Conservation (phyloP, 30 jellyfish, hydroid and myxozoan genomes). For the Nemopilema nomurai region DNA sequence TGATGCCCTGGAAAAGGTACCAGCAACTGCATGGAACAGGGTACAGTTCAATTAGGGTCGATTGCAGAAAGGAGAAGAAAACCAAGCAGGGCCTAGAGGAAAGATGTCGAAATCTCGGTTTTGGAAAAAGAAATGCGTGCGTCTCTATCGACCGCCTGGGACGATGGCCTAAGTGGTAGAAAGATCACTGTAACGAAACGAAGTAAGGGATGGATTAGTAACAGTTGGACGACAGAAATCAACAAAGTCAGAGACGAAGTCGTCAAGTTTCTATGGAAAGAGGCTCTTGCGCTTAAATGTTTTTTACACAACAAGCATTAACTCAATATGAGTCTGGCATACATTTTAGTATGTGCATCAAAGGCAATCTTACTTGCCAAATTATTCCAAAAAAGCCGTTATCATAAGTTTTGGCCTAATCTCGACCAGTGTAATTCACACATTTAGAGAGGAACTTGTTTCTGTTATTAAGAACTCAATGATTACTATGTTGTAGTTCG, state of each 20-base stretch:
- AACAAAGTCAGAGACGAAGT: slow-evolving; percentile 9
- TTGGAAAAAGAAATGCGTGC: background rate
- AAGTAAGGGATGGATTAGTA: slow-evolving; percentile 1
- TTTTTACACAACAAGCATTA: too few species aligned
- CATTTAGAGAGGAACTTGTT: background rate
- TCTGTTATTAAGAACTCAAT: background rate
- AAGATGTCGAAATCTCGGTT: background rate
- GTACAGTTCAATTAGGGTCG: background rate
- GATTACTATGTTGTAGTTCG: background rate
- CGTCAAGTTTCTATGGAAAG: slow-evolving; percentile 10
- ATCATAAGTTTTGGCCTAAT: too few species aligned
- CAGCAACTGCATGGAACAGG: background rate
- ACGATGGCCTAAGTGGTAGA: slow-evolving; percentile 15
- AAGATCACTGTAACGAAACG: background rate
- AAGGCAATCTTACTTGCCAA: too few species aligned
- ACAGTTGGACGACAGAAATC: slow-evolving; percentile 8
- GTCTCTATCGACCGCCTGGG: slow-evolving; percentile 30
- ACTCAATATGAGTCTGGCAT: background rate
- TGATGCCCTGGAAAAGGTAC: slow-evolving; percentile 22
- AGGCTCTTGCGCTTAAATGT: too few species aligned
- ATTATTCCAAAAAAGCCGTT: too few species aligned
- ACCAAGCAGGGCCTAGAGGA: background rate
- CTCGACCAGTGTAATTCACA: too few species aligned
- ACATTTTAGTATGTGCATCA: too few species aligned
- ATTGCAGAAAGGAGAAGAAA: slow-evolving; percentile 14